Evolutionary conservation across 2,888 invertebrate genomes (phyloP).

Genomic region (Dryobota labecula): DNA sequence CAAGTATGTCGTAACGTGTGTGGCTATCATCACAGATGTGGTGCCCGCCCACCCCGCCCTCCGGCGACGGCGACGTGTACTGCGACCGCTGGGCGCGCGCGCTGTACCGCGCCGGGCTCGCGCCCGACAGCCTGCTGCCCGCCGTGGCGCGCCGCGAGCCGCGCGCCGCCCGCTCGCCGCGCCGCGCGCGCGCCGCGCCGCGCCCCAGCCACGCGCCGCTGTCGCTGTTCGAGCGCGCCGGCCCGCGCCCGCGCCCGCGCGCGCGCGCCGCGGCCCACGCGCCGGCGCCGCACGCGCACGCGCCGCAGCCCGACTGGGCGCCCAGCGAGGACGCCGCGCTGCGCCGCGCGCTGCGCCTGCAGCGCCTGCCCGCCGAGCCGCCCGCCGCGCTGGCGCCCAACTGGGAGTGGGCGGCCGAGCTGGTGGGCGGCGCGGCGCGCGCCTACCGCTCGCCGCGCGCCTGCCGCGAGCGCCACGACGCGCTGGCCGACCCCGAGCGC

Average conservation of each 20-base stretch:
- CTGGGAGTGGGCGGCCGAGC: constrained; percentile 98
- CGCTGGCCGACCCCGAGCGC: constrained; percentile 96
- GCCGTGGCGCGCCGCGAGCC: constrained; percentile 91
- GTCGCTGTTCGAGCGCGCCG: constrained; percentile 93
- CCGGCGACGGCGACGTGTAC: constrained; percentile 97
- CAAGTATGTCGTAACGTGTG: constrained; percentile 1
- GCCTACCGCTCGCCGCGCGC: constrained; percentile 97
- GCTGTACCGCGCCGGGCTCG: constrained; percentile 94
- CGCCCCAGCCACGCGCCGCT: constrained; percentile 91
- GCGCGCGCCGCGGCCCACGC: constrained; percentile 90
- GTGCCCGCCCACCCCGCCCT: constrained; percentile 99
- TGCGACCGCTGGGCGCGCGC: constrained; percentile 96
- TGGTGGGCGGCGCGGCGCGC: constrained; percentile 96
- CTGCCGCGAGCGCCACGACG: constrained; percentile 97
- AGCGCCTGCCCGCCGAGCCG: constrained; percentile 91
- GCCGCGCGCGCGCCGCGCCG: constrained; percentile 94
- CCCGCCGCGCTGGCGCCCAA: constrained; percentile 97
- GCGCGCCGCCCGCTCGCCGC: constrained; percentile 91
- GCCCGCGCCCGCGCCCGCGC: constrained; percentile 84
- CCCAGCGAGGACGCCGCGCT: constrained; percentile 97
- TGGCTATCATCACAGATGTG: constrained; percentile 93
- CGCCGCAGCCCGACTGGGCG: constrained; percentile 96
- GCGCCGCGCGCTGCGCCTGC: constrained; percentile 94
- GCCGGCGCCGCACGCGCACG: constrained; percentile 92
- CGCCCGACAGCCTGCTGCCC: constrained; percentile 94